Conservation (phyloP, 2,113 vertebrate genomes). For the Pogona vitticeps region DNA sequence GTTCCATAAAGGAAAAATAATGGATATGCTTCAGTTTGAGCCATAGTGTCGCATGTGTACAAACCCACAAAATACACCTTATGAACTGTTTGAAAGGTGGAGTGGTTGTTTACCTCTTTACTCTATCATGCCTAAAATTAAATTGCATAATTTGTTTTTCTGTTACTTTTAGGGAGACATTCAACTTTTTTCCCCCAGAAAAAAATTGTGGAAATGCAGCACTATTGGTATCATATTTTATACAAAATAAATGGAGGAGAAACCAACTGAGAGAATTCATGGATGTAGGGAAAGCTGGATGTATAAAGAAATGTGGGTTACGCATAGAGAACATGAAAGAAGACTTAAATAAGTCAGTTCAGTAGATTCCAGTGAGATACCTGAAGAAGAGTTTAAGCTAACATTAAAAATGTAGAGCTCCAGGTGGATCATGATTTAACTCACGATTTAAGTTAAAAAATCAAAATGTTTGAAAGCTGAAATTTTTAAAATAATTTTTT, state of each 20-base stretch:
- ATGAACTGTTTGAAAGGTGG: not conserved
- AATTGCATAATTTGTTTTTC: not conserved
- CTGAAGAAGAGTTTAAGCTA: not conserved
- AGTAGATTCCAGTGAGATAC: not conserved
- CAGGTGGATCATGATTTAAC: too few relatives aligned
- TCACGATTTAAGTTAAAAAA: too few relatives aligned
- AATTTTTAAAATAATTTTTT: too few relatives aligned
- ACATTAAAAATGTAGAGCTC: not conserved
- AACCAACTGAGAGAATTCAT: fast-evolving
- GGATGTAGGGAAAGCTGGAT: not conserved
- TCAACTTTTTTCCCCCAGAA: fast-evolving
- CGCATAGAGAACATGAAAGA: too few relatives aligned
- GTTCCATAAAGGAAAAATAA: constrained; percentile 35
- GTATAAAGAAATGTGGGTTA: not conserved
- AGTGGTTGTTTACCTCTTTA: not conserved
- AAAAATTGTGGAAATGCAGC: not conserved
- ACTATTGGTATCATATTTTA: not conserved
- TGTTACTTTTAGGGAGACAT: not conserved
- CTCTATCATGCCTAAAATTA: not conserved
- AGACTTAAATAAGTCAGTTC: not conserved
- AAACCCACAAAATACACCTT: not conserved
- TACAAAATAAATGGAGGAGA: too few relatives aligned
- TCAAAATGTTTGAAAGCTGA: too few relatives aligned
- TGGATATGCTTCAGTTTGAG: constrained; percentile 25
- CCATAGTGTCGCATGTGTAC: not conserved